phyloP scores from a whole-genome alignment of 2,888 invertebrate genomes.

The Leptura quadrifasciata region DNA sequence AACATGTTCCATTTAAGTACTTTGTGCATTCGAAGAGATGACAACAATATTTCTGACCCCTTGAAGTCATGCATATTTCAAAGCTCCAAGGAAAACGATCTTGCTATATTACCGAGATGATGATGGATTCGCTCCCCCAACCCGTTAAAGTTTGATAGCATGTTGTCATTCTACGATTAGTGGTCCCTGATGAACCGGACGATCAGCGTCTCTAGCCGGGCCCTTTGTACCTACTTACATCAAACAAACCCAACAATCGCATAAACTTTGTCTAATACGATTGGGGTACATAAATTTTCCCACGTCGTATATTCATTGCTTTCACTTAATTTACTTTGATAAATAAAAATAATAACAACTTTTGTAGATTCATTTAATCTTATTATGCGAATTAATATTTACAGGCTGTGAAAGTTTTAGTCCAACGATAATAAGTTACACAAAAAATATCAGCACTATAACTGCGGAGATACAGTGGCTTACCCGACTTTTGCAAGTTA shows the following conservation, averaged over 20 bases:
- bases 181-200: slow-evolving; percentile 61
- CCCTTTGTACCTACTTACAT: slow-evolving; percentile 56
- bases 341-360: background rate
- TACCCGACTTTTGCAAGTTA: too few species aligned
- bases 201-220: slow-evolving; percentile 49
- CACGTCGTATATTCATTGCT: slow-evolving; percentile 29
- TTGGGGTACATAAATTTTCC: slow-evolving; percentile 58
- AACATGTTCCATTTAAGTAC: slow-evolving; percentile 9
- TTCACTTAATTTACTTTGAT: slow-evolving; percentile 28
- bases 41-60: slow-evolving; percentile 48
- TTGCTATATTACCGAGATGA: slow-evolving; percentile 56
- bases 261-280: slow-evolving; percentile 56
- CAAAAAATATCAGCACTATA: too few species aligned
- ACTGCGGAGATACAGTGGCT: too few species aligned
- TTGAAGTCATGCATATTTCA: slow-evolving; percentile 56
- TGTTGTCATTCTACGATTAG: slow-evolving; percentile 65
- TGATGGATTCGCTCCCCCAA: slow-evolving; percentile 59
- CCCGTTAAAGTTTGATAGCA: slow-evolving; percentile 64
- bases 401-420: too few species aligned
- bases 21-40: slow-evolving; percentile 13
- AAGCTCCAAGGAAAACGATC: slow-evolving; percentile 53
- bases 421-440: too few species aligned
- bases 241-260: slow-evolving; percentile 58
- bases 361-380: background rate
- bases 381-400: background rate